Conservation (phyloP, 2,888 invertebrate species). For the Pammene fasciana region DNA sequence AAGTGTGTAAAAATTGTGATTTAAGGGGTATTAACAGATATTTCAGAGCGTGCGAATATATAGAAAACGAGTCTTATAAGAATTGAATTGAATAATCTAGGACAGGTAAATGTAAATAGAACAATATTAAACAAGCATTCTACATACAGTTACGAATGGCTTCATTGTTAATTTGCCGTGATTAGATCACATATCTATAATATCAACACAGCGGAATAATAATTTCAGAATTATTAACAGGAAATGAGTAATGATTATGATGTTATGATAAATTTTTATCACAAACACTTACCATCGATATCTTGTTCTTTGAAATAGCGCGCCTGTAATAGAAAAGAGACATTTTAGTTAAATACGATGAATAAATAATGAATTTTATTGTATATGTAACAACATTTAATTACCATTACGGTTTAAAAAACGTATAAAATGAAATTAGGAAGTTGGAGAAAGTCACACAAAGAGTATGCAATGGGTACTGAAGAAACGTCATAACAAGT, state of each 20-base stretch:
- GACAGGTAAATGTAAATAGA: not conserved
- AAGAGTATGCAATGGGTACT: not conserved
- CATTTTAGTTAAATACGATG: not conserved
- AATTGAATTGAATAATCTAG: not conserved
- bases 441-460: conserved; percentile 28
- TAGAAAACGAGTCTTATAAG: not conserved
- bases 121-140: not conserved
- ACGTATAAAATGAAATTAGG: not conserved
- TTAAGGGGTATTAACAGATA: too few species aligned
- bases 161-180: not conserved
- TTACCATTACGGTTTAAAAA: conserved; percentile 33
- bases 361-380: not conserved
- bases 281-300: conserved; percentile 90
- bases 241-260: conserved; percentile 13
- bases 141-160: not conserved
- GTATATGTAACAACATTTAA: not conserved
- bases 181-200: not conserved
- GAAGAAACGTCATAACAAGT: conserved; percentile 9
- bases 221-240: not conserved
- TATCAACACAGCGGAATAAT: not conserved
- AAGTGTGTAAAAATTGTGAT: too few species aligned
- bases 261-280: conserved; percentile 15
- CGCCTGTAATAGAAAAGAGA: conserved; percentile 85
- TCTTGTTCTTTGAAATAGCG: conserved; percentile 97
- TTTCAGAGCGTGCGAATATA: too few species aligned